Conservation (phyloP, 2,797 vertebrate species). For the Menidia menidia region DNA sequence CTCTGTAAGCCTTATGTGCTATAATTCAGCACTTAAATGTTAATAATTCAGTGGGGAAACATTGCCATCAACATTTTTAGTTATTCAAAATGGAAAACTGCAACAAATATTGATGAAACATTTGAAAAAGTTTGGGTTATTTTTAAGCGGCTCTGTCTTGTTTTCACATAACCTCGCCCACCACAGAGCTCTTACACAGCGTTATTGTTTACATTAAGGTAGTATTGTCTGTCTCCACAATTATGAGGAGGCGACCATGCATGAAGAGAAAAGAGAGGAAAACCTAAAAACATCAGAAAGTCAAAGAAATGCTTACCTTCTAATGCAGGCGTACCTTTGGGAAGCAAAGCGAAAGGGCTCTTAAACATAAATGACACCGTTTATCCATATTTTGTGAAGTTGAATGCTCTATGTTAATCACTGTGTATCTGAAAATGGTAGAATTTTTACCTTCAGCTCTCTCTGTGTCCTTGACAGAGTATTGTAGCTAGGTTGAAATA, state of each 20-base stretch:
- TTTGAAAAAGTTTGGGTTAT: neutral
- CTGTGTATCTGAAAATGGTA: slow-evolving; percentile 5
- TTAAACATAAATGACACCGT: neutral
- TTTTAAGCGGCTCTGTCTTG: neutral
- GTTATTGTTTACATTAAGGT: neutral
- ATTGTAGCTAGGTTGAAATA: slow-evolving; percentile 47
- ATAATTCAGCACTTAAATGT: too few relatives aligned
- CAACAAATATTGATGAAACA: too few relatives aligned
- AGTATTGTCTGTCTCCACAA: neutral
- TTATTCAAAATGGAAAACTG: too few relatives aligned
- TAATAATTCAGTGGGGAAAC: too few relatives aligned
- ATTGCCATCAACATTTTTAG: too few relatives aligned
- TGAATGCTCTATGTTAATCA: slow-evolving; percentile 2
- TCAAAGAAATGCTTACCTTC: neutral
- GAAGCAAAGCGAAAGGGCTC: neutral
- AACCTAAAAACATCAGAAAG: neutral
- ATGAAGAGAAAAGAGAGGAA: neutral
- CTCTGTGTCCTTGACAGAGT: slow-evolving; percentile 51
- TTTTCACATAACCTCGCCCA: neutral
- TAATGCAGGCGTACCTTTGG: neutral
- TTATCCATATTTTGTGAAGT: neutral
- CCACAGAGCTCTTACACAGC: neutral
- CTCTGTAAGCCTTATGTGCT: too few relatives aligned
- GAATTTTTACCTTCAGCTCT: slow-evolving; percentile 22
- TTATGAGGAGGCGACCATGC: neutral